These are phyloP conservation scores for Threskiornis aethiopicus DNA, from an alignment of 2,797 vertebrate genomes.

Conservation along the genomic window DNA sequence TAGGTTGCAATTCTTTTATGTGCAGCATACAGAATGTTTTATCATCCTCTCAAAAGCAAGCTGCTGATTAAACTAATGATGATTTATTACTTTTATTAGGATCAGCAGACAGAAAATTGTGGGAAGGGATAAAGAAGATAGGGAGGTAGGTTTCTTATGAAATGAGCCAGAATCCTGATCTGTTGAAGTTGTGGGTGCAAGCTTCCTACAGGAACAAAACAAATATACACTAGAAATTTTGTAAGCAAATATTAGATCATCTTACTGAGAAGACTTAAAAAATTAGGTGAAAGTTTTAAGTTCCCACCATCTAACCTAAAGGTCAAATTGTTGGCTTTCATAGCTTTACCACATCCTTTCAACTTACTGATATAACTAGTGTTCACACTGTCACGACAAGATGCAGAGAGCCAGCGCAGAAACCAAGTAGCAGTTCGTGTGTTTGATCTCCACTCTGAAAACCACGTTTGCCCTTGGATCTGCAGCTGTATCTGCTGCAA, in stretches of 20 bases:
- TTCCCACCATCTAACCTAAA: not conserved
- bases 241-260: not conserved
- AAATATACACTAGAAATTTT: not conserved
- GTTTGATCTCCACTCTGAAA: not conserved
- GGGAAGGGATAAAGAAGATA: not conserved
- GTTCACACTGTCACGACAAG: not conserved
- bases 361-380: not conserved
- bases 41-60: not conserved
- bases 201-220: not conserved
- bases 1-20: not conserved
- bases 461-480: not conserved
- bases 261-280: not conserved
- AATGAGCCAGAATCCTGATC: not conserved
- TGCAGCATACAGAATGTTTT: not conserved
- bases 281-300: constrained; percentile 2
- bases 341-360: constrained; percentile 10
- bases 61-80: not conserved
- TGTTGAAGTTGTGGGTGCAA: not conserved
- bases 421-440: not conserved
- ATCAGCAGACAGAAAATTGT: not conserved
- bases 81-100: not conserved
- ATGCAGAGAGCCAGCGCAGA: not conserved
- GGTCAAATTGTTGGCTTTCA: not conserved
- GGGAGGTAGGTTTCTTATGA: not conserved
- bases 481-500: not conserved